Evolutionary conservation across 2,797 vertebrate genomes (phyloP).

Genomic region (Platalea minor): DNA sequence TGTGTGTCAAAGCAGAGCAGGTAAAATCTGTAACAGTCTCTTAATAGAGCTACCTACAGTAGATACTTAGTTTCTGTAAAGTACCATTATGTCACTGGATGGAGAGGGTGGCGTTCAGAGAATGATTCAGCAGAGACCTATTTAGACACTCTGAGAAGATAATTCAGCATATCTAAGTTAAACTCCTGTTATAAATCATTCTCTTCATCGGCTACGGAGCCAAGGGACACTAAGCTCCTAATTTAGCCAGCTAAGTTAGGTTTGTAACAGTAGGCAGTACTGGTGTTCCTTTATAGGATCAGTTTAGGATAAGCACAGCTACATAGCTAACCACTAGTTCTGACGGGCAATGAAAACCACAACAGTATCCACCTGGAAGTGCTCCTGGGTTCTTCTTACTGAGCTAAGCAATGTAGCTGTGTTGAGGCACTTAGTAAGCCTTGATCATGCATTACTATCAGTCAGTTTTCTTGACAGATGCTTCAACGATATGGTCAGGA

Average conservation of each 20-base stretch:
- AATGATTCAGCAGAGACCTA: background rate
- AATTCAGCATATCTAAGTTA: background rate
- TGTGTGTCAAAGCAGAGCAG: background rate
- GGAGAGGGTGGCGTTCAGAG: background rate
- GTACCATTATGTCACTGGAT: background rate
- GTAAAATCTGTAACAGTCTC: background rate
- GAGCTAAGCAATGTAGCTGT: background rate
- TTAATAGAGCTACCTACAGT: background rate
- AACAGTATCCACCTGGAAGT: background rate
- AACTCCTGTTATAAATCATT: background rate
- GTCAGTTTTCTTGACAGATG: background rate
- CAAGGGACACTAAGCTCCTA: background rate
- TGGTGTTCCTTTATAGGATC: background rate
- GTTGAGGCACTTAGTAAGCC: background rate
- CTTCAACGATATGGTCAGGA: background rate
- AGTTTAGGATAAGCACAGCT: background rate
- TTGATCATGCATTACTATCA: background rate
- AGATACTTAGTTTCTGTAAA: background rate
- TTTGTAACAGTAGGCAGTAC: background rate
- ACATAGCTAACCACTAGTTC: background rate
- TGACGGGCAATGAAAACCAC: background rate
- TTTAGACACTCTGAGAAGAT: background rate
- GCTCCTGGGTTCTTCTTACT: background rate
- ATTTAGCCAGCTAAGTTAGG: background rate
- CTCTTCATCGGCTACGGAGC: background rate